A percentile compares a stretch with the other conserved stretches of the same genome.
Conservation (phyloP, 2,113 vertebrate genomes). For the Hippocampus abdominalis region DNA sequence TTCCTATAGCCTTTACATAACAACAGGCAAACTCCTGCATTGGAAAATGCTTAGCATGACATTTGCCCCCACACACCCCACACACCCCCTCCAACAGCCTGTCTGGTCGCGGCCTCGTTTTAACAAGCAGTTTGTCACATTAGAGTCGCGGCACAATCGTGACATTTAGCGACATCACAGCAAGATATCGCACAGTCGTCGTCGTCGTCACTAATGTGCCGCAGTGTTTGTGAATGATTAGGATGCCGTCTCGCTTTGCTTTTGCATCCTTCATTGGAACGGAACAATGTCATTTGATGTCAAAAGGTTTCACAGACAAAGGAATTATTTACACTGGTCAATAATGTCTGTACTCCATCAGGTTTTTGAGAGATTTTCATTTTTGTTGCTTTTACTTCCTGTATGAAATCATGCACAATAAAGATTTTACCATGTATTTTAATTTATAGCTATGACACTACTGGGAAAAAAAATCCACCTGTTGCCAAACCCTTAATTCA, state of each 20-base stretch:
- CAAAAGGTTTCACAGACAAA: neutral
- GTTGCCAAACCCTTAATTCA: too few species aligned
- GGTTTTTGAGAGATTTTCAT: too few species aligned
- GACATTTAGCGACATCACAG: slow-evolving; percentile 37
- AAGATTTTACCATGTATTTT: too few species aligned
- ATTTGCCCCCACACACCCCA: slow-evolving; percentile 5
- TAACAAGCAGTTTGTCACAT: slow-evolving; percentile 23
- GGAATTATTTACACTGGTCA: neutral
- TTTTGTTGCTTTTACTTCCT: too few species aligned
- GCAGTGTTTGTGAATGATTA: neutral
- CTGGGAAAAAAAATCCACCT: too few species aligned
- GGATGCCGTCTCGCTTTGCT: neutral
- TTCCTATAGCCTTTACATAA: slow-evolving; percentile 60
- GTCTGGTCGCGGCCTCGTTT: slow-evolving; percentile 23
- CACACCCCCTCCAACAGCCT: neutral
- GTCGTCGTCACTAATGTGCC: neutral
- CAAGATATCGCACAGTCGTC: slow-evolving; percentile 23
- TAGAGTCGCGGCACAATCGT: slow-evolving; percentile 14
- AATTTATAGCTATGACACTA: too few species aligned
- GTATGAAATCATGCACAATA: too few species aligned
- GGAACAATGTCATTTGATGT: neutral
- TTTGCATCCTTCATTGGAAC: neutral
- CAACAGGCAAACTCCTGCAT: slow-evolving; percentile 52
- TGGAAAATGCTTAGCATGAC: slow-evolving; percentile 51
- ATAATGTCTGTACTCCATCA: too few species aligned